A percentile compares a stretch with the other conserved stretches of the same genome.
Conservation (phyloP, 2,888 invertebrate species). For the Oscheius onirici region DNA sequence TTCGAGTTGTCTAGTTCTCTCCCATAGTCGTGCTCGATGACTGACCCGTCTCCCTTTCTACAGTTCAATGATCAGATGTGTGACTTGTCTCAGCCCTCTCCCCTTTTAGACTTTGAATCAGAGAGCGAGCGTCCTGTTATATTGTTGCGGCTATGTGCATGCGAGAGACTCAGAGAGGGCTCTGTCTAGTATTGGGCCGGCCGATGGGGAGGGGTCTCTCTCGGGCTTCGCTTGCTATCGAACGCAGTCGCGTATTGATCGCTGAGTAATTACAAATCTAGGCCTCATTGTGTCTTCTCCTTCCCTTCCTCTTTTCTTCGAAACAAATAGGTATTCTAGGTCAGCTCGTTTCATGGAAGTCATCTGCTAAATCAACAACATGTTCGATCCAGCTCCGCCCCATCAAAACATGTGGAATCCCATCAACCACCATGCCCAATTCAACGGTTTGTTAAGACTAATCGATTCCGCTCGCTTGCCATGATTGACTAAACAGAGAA, state of each 20-base stretch:
- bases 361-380: slow-evolving; percentile 17
- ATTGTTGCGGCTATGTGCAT: too few species aligned
- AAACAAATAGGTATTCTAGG: background rate
- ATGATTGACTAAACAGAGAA: too few species aligned
- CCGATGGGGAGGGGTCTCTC: slow-evolving; percentile 8
- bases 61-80: too few species aligned
- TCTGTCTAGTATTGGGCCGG: slow-evolving; percentile 26
- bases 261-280: slow-evolving; percentile 34
- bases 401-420: slow-evolving; percentile 30
- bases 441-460: background rate
- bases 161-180: slow-evolving; percentile 13
- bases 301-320: slow-evolving; percentile 10
- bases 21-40: too few species aligned
- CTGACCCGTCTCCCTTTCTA: too few species aligned
- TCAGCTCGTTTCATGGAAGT: slow-evolving; percentile 10
- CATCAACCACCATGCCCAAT: slow-evolving; percentile 17
- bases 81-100: too few species aligned
- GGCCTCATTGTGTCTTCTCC: slow-evolving; percentile 25
- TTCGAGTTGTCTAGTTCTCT: too few species aligned
- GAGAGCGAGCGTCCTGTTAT: slow-evolving; percentile 1
- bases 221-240: slow-evolving; percentile 22
- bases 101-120: background rate
- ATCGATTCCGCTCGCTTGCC: too few species aligned
- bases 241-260: slow-evolving; percentile 32
- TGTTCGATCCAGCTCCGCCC: slow-evolving; percentile 24